Conservation (phyloP, 1,140 invertebrate genomes). For the Nasonia giraulti region DNA sequence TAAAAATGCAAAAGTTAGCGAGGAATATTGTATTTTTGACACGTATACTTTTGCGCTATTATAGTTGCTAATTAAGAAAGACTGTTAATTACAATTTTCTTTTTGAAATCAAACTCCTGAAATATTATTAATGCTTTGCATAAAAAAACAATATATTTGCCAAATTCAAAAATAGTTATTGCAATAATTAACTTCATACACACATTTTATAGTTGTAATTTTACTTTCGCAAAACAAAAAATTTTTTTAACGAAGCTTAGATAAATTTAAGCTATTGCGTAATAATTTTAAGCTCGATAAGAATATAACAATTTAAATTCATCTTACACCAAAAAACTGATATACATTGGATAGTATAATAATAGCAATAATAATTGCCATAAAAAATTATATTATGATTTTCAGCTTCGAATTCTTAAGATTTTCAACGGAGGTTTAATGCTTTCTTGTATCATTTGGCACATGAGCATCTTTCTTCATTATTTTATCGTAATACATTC, state of each 20-base stretch:
- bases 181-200: background rate
- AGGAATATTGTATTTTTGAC: background rate
- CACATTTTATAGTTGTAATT: background rate
- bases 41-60: background rate
- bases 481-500: constrained; percentile 2
- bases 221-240: constrained; percentile 8
- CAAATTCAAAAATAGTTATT: background rate
- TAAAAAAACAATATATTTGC: background rate
- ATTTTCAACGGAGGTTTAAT: background rate
- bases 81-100: background rate
- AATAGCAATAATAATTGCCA: constrained; percentile 7
- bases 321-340: constrained; percentile 17
- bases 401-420: constrained; percentile 9
- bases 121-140: constrained; percentile 4
- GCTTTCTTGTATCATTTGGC: constrained; percentile 27
- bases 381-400: background rate
- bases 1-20: background rate
- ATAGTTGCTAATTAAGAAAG: background rate
- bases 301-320: background rate
- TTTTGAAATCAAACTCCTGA: background rate
- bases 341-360: constrained; percentile 21
- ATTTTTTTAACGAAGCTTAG: constrained; percentile 10
- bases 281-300: constrained; percentile 20
- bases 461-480: constrained; percentile 17
- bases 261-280: background rate